These are phyloP conservation scores for Smutsia gigantea DNA, from an alignment of 2,797 vertebrate species.

Conservation along the genomic window DNA sequence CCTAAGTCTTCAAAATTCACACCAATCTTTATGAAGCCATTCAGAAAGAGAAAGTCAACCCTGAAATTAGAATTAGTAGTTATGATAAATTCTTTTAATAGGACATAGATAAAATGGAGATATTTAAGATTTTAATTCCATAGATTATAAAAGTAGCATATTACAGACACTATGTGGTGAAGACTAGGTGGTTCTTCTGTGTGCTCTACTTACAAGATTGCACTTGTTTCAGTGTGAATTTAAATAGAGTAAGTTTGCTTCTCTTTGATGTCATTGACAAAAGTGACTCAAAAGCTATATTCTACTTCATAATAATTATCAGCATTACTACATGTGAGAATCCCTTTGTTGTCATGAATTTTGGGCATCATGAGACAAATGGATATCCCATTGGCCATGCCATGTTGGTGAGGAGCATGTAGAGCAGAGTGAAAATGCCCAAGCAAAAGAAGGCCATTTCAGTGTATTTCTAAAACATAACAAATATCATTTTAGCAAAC, in stretches of 20 bases:
- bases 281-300: slow-evolving; percentile 58
- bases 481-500: slow-evolving; percentile 19
- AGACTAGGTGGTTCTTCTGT: not conserved
- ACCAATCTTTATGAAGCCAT: slow-evolving; percentile 82
- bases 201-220: slow-evolving; percentile 58
- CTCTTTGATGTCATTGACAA: slow-evolving; percentile 37
- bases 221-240: slow-evolving; percentile 70
- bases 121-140: slow-evolving; percentile 64
- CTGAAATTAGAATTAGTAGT: slow-evolving; percentile 76
- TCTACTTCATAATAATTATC: slow-evolving; percentile 28
- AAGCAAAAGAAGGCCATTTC: slow-evolving; percentile 22
- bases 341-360: slow-evolving; percentile 39
- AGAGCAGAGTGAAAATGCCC: not conserved
- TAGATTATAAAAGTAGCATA: slow-evolving; percentile 62
- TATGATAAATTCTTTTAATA: slow-evolving; percentile 74
- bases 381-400: not conserved
- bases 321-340: not conserved
- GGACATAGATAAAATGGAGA: slow-evolving; percentile 54
- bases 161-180: slow-evolving; percentile 64
- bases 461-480: slow-evolving; percentile 47
- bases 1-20: slow-evolving; percentile 84
- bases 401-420: not conserved
- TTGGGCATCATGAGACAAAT: not conserved
- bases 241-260: slow-evolving; percentile 67
- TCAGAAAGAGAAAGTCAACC: slow-evolving; percentile 90